Conservation (phyloP, 2,797 vertebrate species). For the Cuniculus paca region DNA sequence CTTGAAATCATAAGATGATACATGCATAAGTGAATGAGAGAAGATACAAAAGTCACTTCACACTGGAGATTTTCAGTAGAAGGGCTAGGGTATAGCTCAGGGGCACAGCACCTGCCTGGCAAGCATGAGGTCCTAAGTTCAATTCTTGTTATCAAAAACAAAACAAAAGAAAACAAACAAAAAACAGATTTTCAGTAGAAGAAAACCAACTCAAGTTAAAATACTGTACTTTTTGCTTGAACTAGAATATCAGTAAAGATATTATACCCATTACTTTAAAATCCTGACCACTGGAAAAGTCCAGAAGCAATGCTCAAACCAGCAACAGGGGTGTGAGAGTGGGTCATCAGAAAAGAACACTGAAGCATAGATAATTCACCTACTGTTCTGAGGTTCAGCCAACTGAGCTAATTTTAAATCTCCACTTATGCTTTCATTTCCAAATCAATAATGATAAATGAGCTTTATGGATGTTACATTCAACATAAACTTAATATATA, state of each 20-base stretch:
- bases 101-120: too few species aligned
- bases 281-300: neutral
- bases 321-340: too few species aligned
- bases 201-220: neutral
- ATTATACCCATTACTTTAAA: neutral
- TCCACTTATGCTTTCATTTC: neutral
- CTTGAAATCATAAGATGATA: neutral
- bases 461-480: neutral
- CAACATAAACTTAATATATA: neutral
- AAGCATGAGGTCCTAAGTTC: too few species aligned
- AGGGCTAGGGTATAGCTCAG: too few species aligned
- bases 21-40: neutral
- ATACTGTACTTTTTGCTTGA: neutral
- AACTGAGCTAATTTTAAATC: slow-evolving; percentile 1
- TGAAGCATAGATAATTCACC: neutral
- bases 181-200: neutral
- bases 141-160: too few species aligned
- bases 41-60: neutral
- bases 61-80: neutral
- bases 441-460: neutral
- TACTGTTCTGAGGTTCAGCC: neutral
- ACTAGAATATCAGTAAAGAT: neutral
- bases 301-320: neutral
- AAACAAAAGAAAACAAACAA: too few species aligned
- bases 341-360: neutral